These are phyloP conservation scores for Eurypyga helias DNA, from an alignment of 2,113 vertebrate genomes.

Conservation along the genomic window DNA sequence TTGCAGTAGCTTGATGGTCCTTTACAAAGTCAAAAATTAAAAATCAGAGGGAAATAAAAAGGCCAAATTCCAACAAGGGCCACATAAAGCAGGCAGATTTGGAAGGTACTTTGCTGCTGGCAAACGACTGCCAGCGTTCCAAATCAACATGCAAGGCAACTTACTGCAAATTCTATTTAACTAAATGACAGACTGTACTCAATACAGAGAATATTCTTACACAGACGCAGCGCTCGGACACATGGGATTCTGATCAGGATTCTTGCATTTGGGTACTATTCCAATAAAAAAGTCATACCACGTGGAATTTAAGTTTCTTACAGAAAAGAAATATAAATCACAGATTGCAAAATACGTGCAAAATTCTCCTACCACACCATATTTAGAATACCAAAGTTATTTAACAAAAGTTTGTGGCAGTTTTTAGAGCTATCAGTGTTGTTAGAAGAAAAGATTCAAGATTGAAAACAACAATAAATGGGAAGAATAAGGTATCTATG, in stretches of 20 bases:
- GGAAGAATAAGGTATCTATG: neutral
- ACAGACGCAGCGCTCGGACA: neutral
- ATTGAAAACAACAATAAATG: neutral
- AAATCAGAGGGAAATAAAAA: neutral
- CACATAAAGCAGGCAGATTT: neutral
- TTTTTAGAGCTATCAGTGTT: neutral
- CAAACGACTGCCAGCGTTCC: neutral
- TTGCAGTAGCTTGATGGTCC: neutral
- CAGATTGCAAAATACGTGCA: neutral
- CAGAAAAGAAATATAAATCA: neutral
- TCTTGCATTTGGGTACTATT: neutral
- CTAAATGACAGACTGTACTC: neutral
- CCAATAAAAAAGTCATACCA: rapidly evolving
- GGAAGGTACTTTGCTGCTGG: neutral
- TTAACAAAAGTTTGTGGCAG: neutral
- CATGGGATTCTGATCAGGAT: rapidly evolving
- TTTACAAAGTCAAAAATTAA: neutral
- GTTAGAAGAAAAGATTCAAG: neutral
- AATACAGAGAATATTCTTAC: neutral
- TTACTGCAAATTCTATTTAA: neutral
- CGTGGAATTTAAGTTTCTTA: neutral
- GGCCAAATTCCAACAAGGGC: neutral
- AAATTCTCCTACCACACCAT: neutral
- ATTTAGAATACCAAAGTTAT: neutral
- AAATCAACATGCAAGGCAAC: neutral